A percentile compares a stretch with the other conserved stretches of the same genome.
phyloP scores from a whole-genome alignment of 2,797 vertebrate genomes.

The Pristis pectinata region DNA sequence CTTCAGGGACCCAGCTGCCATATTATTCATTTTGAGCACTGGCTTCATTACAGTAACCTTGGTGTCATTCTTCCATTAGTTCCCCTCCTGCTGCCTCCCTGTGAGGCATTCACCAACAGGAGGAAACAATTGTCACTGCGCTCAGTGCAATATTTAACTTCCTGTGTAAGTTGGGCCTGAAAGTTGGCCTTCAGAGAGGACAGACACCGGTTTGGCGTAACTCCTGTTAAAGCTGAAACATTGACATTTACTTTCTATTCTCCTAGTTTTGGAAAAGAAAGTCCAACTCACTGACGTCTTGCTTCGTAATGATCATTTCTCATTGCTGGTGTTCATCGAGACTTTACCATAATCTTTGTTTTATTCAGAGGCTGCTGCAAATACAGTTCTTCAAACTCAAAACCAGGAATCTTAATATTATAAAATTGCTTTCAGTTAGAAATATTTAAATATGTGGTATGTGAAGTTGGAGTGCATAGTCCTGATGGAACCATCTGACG shows the following conservation, averaged over 20 bases:
- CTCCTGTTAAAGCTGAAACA: too few relatives aligned
- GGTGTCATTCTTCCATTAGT: not conserved
- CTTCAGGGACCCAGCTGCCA: too few relatives aligned
- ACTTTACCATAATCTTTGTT: not conserved
- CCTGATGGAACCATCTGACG: not conserved
- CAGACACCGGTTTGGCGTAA: too few relatives aligned
- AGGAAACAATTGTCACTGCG: not conserved
- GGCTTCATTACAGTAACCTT: too few relatives aligned
- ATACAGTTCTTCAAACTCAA: not conserved
- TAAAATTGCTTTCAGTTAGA: constrained; percentile 4
- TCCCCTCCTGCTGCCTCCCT: not conserved
- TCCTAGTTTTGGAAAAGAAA: not conserved
- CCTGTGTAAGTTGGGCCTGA: too few relatives aligned
- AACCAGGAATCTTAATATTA: not conserved
- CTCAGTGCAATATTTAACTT: too few relatives aligned
- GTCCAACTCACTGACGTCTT: not conserved
- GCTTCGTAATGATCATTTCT: not conserved
- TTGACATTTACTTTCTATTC: not conserved
- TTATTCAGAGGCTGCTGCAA: not conserved
- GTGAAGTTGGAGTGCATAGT: not conserved
- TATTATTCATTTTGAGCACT: too few relatives aligned
- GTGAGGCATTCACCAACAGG: not conserved
- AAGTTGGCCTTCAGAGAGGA: too few relatives aligned
- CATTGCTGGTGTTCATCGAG: not conserved
- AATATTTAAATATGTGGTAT: too few relatives aligned